A percentile compares a stretch with the other conserved stretches of the same genome.
Conservation (phyloP, 1,140 invertebrate species). For the Rhizoglyphus robini region DNA sequence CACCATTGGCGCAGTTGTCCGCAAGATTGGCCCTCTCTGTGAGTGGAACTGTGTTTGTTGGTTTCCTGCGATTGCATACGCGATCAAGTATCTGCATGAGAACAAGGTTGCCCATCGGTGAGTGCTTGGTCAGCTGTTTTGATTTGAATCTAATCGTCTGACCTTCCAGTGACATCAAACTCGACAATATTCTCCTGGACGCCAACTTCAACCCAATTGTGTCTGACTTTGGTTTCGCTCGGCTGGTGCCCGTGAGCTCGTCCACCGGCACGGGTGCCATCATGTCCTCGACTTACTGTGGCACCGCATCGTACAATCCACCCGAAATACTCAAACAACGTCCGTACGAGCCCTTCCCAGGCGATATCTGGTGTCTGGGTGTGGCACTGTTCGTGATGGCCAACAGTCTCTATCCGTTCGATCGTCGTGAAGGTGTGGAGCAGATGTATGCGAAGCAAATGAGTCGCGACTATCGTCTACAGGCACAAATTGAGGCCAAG, state of each 20-base stretch:
- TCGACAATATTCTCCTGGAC: no score
- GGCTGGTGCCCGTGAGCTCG: conserved; percentile 6
- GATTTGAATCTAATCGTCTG: conserved; percentile 17
- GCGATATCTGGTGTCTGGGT: conserved; percentile 28
- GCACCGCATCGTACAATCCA: conserved; percentile 29
- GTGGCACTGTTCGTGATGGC: not conserved
- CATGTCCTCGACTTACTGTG: conserved; percentile 26
- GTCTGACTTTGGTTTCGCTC: conserved; percentile 24
- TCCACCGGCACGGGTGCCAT: conserved; percentile 8
- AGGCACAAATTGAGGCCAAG: no score
- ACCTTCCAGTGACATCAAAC: no score
- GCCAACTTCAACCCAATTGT: no score
- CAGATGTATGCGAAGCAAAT: no score
- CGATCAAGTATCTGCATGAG: conserved; percentile 3
- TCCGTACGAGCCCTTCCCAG: conserved; percentile 27
- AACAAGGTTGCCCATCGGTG: conserved; percentile 20
- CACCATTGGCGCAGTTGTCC: conserved; percentile 12
- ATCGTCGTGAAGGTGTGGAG: no score
- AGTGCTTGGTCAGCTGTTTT: conserved; percentile 36
- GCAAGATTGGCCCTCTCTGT: conserved; percentile 9
- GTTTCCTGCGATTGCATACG: not conserved
- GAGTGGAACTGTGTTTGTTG: conserved; percentile 16
- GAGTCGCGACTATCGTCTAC: no score
- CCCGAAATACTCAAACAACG: conserved; percentile 27
- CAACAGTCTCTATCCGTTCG: conserved; percentile 15